Base-by-base conservation (phyloP, 2,888 invertebrate species). In the Hydrotaea cyrtoneurina region DNA sequence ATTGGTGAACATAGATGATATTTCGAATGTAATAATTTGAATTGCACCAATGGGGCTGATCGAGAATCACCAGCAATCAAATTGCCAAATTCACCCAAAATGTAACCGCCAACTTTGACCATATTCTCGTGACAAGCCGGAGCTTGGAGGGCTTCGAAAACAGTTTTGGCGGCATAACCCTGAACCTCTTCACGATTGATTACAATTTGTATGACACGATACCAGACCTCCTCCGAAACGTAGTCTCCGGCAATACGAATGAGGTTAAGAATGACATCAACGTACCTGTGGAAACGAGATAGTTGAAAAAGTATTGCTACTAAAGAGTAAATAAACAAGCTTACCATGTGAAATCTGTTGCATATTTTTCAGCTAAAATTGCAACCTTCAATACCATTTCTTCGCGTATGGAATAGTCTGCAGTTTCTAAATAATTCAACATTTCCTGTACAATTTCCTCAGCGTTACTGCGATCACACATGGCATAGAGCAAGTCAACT, bases 311-410 rank as follows among this genome's bases (percentile, higher is more conserved):
- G 8, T 10, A 31, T 10, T n/a, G 11, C 23, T 23, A 4, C 31
- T 74, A 43, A 57, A 50, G 5, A 59, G 26, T 75, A 69, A 8
- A 21, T 71, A 57, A 31, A 15, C 7, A 36, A n/a, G 15, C 59
- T 21, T 93, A 99, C 99, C 99, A 99, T 71, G 99, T 99, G 91
- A 98, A 99, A 93, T 99, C 99, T 71, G 98, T 98, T 19, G 99
- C 99, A 93, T 99, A 99, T 93, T 99, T 99, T 93, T 99, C 99
- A 66, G 99, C 98, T 86, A 99, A 93, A 90, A 99, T 99, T 75
- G 99, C 99, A 86, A 99, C 99, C 93, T 99, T 99, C 72, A 99
- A 93, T 53, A 99, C 99, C 99, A 99, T 99, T 93, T 99, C 99
- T 93, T 99, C 99, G 87, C 99, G 95, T 89, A 99, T 99, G 31